Evolutionary conservation across 2,888 invertebrate species (phyloP), one percentile per base, ranked within the genome.

Genomic region (Penaeus monodon): DNA sequence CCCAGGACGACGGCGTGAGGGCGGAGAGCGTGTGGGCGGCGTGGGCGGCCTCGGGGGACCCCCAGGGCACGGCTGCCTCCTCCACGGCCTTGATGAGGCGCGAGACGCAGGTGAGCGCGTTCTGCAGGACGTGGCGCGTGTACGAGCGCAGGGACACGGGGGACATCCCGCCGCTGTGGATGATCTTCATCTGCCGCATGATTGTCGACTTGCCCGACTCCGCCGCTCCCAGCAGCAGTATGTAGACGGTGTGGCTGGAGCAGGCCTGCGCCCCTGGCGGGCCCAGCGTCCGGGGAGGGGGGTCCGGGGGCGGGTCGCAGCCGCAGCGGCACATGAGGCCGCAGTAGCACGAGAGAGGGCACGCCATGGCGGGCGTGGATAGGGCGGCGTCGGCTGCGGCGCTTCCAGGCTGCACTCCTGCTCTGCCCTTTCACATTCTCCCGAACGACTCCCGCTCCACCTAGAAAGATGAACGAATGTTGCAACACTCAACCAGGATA

Each of bases 131-230:
- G 85, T 89, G 86, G 22, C 85, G 86, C 66, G 88, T 89, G 86
- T 89, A 90, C 10, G 86, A 88, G 44, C 89, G 83, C 20, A 89
- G 82, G 2, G 89, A 88, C 57, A 81, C 88, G 7, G 90, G 85
- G 7, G 89, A 88, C 88, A 89, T 88, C 20, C 85, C 88, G 20
- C 88, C 88, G 73, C 86, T 88, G 85, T 90, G 86, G 64, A 90
- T 90, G 38, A 90, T 89, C 63, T 88, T 88, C 89, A 90, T 89
- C 79, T 90, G 90, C n/a, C 89, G 78, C 89, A 89, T 88, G 49
- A 90, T 88, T 29, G 90, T 90, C 65, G 90, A 90, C 27, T 90
- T 90, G 20, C 90, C 90, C 27, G 90, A 88, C 85, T 90, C 90
- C 8, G 88, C 89, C 1, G 90, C 89, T 24, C 90, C 90, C 29